Percentiles rank a stretch among this genome's conserved stretches.
Conservation (phyloP, 2,113 vertebrate species). For the Mastomys natalensis region DNA sequence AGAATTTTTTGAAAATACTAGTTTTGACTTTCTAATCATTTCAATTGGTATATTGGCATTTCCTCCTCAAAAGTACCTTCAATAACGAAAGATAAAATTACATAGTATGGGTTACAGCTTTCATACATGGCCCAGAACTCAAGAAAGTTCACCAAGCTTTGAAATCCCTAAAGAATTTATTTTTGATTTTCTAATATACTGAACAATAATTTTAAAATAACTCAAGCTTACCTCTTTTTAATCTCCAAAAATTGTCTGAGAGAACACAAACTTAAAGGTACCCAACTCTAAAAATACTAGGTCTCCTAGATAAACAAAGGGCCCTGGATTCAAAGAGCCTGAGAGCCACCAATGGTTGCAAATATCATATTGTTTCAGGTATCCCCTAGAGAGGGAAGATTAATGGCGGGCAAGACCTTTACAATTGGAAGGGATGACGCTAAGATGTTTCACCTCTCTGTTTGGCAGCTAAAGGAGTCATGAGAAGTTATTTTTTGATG, state of each 20-base stretch:
- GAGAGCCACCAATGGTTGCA: background rate
- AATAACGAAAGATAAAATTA: background rate
- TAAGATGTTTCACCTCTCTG: background rate
- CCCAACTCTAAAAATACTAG: background rate
- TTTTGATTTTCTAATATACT: background rate
- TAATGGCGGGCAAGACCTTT: background rate
- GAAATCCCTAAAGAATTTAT: background rate
- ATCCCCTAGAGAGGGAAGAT: background rate
- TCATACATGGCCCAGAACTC: background rate
- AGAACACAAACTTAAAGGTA: background rate
- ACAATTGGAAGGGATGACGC: background rate
- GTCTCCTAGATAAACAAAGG: background rate
- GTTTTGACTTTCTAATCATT: background rate
- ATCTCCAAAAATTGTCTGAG: background rate
- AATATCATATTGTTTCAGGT: background rate
- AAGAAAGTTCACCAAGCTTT: conserved; percentile 19
- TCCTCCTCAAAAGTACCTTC: background rate
- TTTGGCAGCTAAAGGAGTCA: background rate
- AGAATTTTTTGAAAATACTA: background rate
- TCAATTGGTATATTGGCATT: conserved; percentile 13
- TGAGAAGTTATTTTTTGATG: background rate
- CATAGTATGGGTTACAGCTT: background rate
- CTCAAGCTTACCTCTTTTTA: background rate
- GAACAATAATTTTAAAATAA: background rate
- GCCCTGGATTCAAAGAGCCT: background rate